Evolutionary conservation across 2,797 vertebrate genomes (phyloP).

Genomic region (Nothura maculosa): DNA sequence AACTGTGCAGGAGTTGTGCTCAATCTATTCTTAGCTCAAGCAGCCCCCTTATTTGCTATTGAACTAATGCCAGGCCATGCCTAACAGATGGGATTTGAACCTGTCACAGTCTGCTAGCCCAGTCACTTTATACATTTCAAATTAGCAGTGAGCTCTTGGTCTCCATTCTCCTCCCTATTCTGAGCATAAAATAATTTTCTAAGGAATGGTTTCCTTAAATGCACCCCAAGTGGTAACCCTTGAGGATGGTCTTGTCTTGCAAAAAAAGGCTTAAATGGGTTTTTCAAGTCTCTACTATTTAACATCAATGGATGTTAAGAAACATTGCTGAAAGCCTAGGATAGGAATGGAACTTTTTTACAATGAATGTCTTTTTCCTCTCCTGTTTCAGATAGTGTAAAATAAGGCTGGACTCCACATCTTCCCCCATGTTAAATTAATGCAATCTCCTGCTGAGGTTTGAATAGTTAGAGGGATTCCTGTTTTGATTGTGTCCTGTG

Average conservation of each 20-base stretch:
- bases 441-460: not conserved
- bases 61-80: not conserved
- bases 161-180: not conserved
- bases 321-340: conserved; percentile 1
- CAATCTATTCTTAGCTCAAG: not conserved
- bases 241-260: not conserved
- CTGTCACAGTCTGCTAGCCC: not conserved
- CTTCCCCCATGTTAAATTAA: not conserved
- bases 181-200: not conserved
- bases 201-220: not conserved
- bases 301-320: not conserved
- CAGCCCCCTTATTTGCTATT: not conserved
- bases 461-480: not conserved
- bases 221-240: not conserved
- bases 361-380: not conserved
- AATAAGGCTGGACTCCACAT: not conserved
- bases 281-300: conserved; percentile 22
- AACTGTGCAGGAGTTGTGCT: not conserved
- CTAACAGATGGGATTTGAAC: not conserved
- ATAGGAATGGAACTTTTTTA: not conserved
- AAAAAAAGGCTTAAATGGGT: conserved; percentile 2
- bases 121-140: not conserved
- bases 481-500: not conserved
- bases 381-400: not conserved
- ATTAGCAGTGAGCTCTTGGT: not conserved